Base-by-base conservation (phyloP, 2,888 invertebrate genomes). In the Andricus curvator region DNA sequence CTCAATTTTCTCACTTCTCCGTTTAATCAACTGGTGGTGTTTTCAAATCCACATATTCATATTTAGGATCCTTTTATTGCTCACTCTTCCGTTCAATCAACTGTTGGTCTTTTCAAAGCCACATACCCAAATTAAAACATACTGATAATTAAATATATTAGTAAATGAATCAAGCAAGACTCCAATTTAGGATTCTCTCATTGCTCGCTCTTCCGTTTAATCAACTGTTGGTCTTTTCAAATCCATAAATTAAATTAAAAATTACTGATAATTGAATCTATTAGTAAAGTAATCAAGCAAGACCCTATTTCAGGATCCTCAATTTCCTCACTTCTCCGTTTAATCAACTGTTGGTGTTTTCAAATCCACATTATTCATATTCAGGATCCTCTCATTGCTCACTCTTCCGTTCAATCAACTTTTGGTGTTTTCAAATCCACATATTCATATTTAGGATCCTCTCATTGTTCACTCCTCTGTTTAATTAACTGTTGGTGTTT, bases 191-290 rank as follows among this genome's bases (percentile, higher is more conserved):
- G 25, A 25, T 25, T 2, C 25, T 25, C 25, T 25, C 25, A 25
- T 25, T 1, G 25, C 25, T 25, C 25, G 2, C 25, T 25, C 25
- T 25, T 25, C 25, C 25, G 25, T 25, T 25, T 25, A 25, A 25
- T 25, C 25, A 25, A 25, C 25, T 25, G 25, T 25, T 25, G 1
- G 25, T 1, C 25, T 25, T 25, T 25, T 25, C 1, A 25, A 25
- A 25, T 25, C 2, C 25, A 25, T 2, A 25, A 25, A 1, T 25
- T 2, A 25, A 25, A 25, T 25, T 25, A 2, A 70, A 70, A 70
- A 51, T 51, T 29, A 51, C 29, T 48, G 70, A 25, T 25, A 51
- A 70, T 70, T 70, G 33, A 70, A 51, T 33, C 70, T 33, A 70
- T 70, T 70, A 70, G 51, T 11, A 33, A n/a, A 51, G 51, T 11